Conservation (phyloP, 2,113 vertebrate species). For the Uropsilus gracilis region DNA sequence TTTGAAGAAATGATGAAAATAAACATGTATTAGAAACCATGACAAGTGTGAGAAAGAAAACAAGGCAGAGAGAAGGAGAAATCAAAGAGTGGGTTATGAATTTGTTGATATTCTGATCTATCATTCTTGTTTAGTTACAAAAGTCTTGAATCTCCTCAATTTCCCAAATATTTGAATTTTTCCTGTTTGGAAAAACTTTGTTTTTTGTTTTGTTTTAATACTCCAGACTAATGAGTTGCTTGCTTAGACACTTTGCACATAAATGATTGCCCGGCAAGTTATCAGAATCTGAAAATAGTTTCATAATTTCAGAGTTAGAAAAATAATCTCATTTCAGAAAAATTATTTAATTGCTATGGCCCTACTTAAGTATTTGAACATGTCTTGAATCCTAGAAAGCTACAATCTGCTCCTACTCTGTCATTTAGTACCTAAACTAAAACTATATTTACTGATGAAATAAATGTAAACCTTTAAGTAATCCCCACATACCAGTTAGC, state of each 20-base stretch:
- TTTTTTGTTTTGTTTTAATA: too few species aligned
- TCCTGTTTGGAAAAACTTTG: not conserved
- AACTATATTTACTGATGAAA: not conserved
- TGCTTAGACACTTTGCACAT: not conserved
- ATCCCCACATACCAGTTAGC: not conserved
- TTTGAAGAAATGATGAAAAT: not conserved
- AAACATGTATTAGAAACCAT: not conserved
- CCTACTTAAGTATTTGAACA: not conserved
- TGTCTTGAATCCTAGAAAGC: conserved; percentile 3
- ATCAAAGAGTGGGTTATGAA: not conserved
- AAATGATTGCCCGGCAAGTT: not conserved
- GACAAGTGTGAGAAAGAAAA: not conserved
- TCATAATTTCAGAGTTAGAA: too few species aligned
- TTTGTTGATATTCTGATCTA: not conserved
- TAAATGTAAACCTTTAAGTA: conserved; percentile 42
- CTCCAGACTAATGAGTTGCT: not conserved
- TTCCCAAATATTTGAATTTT: not conserved
- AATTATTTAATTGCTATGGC: not conserved
- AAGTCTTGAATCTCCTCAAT: not conserved
- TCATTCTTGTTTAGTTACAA: not conserved
- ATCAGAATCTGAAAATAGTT: conserved; percentile 8
- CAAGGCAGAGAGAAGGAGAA: not conserved
- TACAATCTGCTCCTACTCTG: not conserved
- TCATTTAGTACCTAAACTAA: not conserved
- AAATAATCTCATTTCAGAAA: too few species aligned